Base-by-base conservation (phyloP, 2,113 vertebrate genomes). In the Chamaetylas fuelleborni region DNA sequence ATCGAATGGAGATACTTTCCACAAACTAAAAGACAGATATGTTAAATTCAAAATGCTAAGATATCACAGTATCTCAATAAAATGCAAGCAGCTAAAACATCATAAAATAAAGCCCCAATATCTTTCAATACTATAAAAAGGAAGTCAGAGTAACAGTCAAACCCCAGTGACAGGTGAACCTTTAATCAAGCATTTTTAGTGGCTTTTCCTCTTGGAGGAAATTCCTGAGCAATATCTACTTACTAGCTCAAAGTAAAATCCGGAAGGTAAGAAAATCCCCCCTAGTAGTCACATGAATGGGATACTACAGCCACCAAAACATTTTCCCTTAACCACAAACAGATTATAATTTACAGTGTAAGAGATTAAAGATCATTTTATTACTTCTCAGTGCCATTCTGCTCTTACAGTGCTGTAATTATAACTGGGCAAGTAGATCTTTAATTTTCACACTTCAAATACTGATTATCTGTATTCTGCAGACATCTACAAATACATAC, bases 401-500 rank as follows among this genome's bases (percentile, higher is more conserved):
- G 26, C 93, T 85, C 64, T 93, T 92, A 72, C 38, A 83, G 13
- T 60, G 61, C 82, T 93, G 50, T 88, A 96, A 95, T 96, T 97
- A 94, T 94, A 89, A 95, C 92, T 84, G 91, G 94, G 96, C 96
- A 97, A 95, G 93, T 74, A 96, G 90, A 93, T 95, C 69, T 97
- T 97, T 90, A 97, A 97, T 97, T 97, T 97, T 85, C 85, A 96
- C 48, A 93, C 88, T 50, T 91, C 61, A 95, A 97, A 97, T 84
- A 91, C 93, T 93, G 93, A 97, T 96, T 95, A 87, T 91, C 65
- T 78, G 71, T 57, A 87, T 94, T 97, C 90, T 95, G 92, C 95
- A 96, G 81, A 92, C 92, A 96, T 97, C 93, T 94, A 94, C 91
- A 96, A 97, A 95, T 89, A 83, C 60, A 84, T 88, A 95, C 89